Conservation (phyloP, 2,113 vertebrate genomes). For the Pionites leucogaster region DNA sequence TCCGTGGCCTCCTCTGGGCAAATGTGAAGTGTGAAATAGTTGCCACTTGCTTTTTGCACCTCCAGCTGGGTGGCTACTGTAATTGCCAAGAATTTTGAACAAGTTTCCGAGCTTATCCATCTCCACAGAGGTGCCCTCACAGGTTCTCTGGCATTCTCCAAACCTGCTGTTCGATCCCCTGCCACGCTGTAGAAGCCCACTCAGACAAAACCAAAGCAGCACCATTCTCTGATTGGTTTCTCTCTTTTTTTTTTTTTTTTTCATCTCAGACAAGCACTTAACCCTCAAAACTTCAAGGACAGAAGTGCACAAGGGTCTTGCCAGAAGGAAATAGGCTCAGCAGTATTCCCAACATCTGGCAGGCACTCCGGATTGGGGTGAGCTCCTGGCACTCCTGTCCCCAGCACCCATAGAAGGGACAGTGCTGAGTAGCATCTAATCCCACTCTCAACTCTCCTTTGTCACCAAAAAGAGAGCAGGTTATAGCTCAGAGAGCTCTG, state of each 20-base stretch:
- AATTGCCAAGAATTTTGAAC: background rate
- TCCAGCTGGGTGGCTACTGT: background rate
- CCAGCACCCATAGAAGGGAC: background rate
- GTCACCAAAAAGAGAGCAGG: fast-evolving
- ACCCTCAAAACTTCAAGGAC: background rate
- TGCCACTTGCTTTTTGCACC: fast-evolving
- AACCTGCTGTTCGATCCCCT: background rate
- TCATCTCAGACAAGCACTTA: background rate
- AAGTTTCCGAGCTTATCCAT: background rate
- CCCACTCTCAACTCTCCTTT: background rate
- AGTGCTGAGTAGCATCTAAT: background rate
- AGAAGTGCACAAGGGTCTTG: background rate
- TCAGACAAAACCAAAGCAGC: background rate
- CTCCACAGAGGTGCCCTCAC: background rate
- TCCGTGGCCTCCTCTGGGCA: background rate
- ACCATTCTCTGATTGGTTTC: background rate
- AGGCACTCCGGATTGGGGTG: fast-evolving
- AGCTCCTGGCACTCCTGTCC: fast-evolving
- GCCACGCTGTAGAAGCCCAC: background rate
- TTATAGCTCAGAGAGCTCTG: background rate
- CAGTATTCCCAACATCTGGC: background rate
- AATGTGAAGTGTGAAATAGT: background rate
- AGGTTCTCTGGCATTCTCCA: background rate
- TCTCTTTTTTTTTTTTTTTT: background rate
- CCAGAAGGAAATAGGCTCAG: background rate